Conservation (phyloP, 2,113 vertebrate species). For the Alectura lathami region DNA sequence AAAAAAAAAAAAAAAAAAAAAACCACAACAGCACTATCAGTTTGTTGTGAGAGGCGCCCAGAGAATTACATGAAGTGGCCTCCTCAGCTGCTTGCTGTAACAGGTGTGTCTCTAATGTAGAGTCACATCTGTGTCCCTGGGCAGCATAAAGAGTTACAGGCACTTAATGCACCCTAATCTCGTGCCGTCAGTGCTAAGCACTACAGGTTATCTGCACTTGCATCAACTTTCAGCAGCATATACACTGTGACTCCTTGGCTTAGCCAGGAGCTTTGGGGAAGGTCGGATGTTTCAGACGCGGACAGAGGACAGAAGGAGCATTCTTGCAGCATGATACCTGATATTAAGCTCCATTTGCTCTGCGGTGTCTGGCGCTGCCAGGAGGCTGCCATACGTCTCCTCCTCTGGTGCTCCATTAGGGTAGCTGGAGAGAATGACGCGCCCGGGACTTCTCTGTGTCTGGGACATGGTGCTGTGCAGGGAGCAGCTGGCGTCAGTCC, state of each 20-base stretch:
- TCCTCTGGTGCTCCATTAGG: slow-evolving; percentile 21
- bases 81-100: slow-evolving; percentile 59
- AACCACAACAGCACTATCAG: background rate
- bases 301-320: background rate
- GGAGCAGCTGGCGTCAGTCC: background rate
- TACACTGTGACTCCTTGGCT: background rate
- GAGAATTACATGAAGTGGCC: slow-evolving; percentile 56
- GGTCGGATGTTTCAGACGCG: background rate
- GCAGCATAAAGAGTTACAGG: background rate
- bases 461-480: slow-evolving; percentile 71
- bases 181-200: background rate
- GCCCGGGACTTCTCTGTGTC: background rate
- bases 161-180: slow-evolving; percentile 1
- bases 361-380: slow-evolving; percentile 20
- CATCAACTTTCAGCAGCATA: background rate
- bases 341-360: slow-evolving; percentile 60
- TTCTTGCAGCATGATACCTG: slow-evolving; percentile 51
- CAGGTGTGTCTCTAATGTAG: slow-evolving; percentile 54
- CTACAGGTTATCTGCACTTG: slow-evolving; percentile 33
- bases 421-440: slow-evolving; percentile 40
- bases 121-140: slow-evolving; percentile 1
- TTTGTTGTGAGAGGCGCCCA: slow-evolving; percentile 25
- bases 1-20: no score
- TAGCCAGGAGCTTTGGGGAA: background rate
- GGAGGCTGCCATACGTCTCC: slow-evolving; percentile 8